Evolutionary conservation across 2,113 vertebrate genomes (phyloP).

Genomic region (Boulengeromyrus knoepffleri): DNA sequence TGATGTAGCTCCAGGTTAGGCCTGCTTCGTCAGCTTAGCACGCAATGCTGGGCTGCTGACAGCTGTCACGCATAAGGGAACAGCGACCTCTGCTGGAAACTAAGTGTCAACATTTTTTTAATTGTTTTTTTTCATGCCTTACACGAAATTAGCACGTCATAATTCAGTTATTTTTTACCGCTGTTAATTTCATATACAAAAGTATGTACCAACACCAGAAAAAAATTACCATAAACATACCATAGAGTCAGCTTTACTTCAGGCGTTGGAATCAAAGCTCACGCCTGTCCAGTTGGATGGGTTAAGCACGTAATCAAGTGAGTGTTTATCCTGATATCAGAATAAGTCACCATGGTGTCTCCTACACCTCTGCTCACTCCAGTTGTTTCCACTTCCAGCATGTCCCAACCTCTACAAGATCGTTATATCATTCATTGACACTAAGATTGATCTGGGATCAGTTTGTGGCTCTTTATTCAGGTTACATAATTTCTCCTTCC

Average conservation of each 20-base stretch:
- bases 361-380: neutral
- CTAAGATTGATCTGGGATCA: neutral
- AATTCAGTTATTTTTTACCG: neutral
- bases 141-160: neutral
- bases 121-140: neutral
- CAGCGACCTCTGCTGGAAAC: constrained; percentile 19
- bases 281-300: neutral
- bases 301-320: neutral
- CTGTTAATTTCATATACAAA: neutral
- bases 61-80: constrained; percentile 18
- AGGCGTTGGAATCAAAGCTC: neutral
- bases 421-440: neutral
- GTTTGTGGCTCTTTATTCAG: neutral
- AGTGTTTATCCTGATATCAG: neutral
- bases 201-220: neutral
- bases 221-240: neutral
- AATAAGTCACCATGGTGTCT: neutral
- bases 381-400: neutral
- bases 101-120: neutral
- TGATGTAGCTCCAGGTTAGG: constrained; percentile 15
- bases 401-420: neutral
- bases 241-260: neutral
- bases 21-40: neutral
- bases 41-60: neutral
- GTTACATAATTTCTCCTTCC: neutral